Evolutionary conservation across 2,797 vertebrate species (phyloP).

Genomic region (Molossus alvarezi): DNA sequence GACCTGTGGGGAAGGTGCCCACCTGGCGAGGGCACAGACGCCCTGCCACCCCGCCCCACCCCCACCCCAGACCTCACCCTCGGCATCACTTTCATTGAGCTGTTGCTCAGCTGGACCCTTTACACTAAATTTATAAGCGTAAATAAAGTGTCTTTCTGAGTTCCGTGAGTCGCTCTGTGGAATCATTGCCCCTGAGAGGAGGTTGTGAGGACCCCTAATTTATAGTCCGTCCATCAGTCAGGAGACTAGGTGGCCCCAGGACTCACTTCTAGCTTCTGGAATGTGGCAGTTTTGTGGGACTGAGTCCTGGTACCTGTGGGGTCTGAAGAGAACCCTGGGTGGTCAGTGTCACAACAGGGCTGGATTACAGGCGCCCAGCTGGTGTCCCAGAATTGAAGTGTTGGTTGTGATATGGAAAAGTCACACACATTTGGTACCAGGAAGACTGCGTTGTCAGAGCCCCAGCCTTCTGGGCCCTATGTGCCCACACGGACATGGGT

Average conservation of each 20-base stretch:
- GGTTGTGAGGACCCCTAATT: background rate
- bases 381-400: background rate
- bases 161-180: background rate
- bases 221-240: background rate
- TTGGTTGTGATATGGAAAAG: background rate
- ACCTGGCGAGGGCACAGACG: too few relatives aligned
- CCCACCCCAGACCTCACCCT: fast-evolving
- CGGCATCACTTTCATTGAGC: background rate
- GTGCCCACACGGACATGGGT: background rate
- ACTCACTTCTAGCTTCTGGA: background rate
- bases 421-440: background rate
- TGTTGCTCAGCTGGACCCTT: background rate
- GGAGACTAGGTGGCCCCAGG: background rate
- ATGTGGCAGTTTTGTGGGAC: background rate
- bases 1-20: background rate
- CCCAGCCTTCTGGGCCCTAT: background rate
- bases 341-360: background rate
- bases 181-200: background rate
- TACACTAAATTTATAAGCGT: background rate
- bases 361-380: background rate
- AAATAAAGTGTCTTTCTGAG: background rate
- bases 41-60: fast-evolving
- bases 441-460: background rate
- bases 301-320: background rate
- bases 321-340: background rate